Percentiles rank a stretch among this genome's conserved stretches.
phyloP scores from a whole-genome alignment of 2,888 invertebrate genomes.

The Marronus borbonicus region DNA sequence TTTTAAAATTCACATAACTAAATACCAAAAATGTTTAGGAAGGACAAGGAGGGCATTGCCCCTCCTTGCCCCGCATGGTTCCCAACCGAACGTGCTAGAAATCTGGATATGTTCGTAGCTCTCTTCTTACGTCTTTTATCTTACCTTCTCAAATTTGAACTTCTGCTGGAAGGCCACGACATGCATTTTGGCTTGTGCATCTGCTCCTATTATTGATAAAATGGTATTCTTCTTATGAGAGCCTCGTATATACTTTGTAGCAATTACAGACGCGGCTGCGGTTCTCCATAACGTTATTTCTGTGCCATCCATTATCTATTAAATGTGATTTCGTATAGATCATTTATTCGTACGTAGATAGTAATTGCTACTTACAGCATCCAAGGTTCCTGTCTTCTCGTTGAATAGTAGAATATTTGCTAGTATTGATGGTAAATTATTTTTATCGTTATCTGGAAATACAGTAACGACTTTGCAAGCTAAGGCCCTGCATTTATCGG shows the following conservation, averaged over 20 bases:
- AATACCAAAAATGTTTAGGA: too few relatives aligned
- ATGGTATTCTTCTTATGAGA: constrained; percentile 58
- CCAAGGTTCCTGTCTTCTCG: constrained; percentile 68
- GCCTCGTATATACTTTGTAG: constrained; percentile 71
- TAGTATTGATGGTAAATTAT: constrained; percentile 65
- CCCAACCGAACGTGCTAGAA: too few relatives aligned
- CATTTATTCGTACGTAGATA: neutral
- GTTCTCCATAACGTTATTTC: constrained; percentile 75
- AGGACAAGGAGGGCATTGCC: too few relatives aligned
- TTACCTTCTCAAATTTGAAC: constrained; percentile 70
- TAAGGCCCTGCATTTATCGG: constrained; percentile 60
- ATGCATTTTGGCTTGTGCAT: constrained; percentile 72
- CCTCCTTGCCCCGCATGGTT: too few relatives aligned
- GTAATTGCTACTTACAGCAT: constrained; percentile 64
- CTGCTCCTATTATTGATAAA: constrained; percentile 73
- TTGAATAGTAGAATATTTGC: constrained; percentile 71
- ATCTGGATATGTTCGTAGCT: too few relatives aligned
- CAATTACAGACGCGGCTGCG: constrained; percentile 74
- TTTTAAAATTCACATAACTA: too few relatives aligned
- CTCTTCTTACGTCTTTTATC: neutral
- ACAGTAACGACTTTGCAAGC: constrained; percentile 72
- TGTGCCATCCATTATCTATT: constrained; percentile 71
- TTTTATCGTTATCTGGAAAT: constrained; percentile 66
- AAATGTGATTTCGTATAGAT: neutral
- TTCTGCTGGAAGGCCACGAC: constrained; percentile 71